Conservation (phyloP, 1,140 invertebrate genomes). For the Pseudomyrmex concolor region DNA sequence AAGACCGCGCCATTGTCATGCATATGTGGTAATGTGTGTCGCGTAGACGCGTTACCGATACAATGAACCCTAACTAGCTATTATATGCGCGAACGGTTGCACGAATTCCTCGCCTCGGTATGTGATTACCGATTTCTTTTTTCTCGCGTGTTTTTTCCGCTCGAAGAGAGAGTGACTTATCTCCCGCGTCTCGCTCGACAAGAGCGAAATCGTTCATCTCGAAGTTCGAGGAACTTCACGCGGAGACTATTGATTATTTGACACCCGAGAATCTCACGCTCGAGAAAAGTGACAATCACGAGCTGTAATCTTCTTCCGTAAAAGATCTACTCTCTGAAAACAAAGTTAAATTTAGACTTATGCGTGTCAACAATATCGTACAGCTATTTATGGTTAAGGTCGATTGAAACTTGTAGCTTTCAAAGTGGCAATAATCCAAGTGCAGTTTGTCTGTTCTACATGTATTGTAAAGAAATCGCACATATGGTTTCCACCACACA, state of each 20-base stretch:
- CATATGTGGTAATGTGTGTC: conserved; percentile 69
- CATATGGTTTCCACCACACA: conserved; percentile 7
- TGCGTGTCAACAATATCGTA: too few species aligned
- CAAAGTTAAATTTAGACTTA: too few species aligned
- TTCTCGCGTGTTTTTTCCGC: conserved; percentile 52
- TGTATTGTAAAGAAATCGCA: conserved; percentile 26
- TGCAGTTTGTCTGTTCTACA: neutral
- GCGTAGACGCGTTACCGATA: conserved; percentile 75
- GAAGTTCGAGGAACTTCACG: conserved; percentile 11
- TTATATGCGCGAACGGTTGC: conserved; percentile 77
- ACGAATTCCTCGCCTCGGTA: conserved; percentile 64
- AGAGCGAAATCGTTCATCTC: neutral
- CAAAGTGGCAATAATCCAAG: neutral
- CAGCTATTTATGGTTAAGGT: neutral
- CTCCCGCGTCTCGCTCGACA: conserved; percentile 2
- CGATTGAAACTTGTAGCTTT: neutral
- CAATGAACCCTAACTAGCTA: conserved; percentile 82
- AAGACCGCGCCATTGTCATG: conserved; percentile 77
- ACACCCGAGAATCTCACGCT: neutral
- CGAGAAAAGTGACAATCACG: neutral
- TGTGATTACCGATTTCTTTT: conserved; percentile 73
- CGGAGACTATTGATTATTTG: too few species aligned
- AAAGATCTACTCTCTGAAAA: too few species aligned
- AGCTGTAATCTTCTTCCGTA: neutral
- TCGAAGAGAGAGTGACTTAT: conserved; percentile 19